phyloP scores from a whole-genome alignment of 2,888 invertebrate species.

The Synanthedon andrenaeformis region DNA sequence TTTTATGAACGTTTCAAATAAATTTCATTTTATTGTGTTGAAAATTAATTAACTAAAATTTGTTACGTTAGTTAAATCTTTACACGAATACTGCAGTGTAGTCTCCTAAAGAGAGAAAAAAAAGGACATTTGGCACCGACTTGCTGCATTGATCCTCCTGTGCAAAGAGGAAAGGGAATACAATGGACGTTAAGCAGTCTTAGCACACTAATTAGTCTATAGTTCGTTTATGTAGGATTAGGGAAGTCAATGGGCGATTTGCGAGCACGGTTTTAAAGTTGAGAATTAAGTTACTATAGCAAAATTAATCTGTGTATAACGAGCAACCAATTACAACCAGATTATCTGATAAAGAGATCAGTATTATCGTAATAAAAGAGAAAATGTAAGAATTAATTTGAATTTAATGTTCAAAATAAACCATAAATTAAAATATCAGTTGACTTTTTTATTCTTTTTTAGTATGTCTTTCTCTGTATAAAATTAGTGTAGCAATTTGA shows the following conservation, averaged over 20 bases:
- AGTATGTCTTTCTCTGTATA: no score
- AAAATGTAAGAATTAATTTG: no score
- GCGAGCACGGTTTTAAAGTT: background rate
- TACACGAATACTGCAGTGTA: background rate
- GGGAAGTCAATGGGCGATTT: constrained; percentile 12
- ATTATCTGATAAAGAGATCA: no score
- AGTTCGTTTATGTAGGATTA: constrained; percentile 14
- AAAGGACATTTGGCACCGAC: no score
- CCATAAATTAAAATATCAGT: no score
- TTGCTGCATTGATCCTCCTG: background rate
- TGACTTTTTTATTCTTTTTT: no score
- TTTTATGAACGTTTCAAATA: no score
- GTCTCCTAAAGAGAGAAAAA: background rate
- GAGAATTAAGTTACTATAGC: background rate
- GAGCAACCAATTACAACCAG: background rate
- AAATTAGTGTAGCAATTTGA: no score
- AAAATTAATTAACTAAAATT: no score
- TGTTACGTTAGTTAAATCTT: background rate
- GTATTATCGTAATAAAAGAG: no score
- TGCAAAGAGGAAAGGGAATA: constrained; percentile 11
- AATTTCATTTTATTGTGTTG: no score
- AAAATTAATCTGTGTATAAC: background rate
- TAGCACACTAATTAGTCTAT: constrained; percentile 27
- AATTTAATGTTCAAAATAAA: no score
- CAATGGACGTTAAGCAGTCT: constrained; percentile 26